Base-by-base conservation (phyloP, 2,888 invertebrate genomes). In the Drosophila austrosaltans region DNA sequence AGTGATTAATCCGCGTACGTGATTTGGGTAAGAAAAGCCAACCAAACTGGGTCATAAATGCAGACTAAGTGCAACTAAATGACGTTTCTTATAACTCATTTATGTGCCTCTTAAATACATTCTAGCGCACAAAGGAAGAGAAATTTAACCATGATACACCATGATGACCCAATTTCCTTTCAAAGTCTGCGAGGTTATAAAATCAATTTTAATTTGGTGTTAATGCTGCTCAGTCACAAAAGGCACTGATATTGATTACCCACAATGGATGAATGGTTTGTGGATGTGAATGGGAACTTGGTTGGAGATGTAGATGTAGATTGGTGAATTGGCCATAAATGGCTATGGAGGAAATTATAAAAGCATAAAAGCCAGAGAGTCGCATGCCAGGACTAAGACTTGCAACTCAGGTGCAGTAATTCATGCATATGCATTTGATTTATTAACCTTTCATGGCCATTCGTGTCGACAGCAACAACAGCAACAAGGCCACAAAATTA, bases 381-480 rank as follows among this genome's bases (percentile, higher is more conserved):
- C 71, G 76, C 76, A 75, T 62, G 57, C 69, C 71, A 65, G 69
- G 75, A 75, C 66, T 64, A 59, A 62, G 66, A 69, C 66, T 64
- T 12, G 44, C 25, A 22, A n/a, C 75, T 83, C 81, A 86, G 81
- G 87, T 82, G 82, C 86, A 86, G 76, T 66, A 66, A 81, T 68
- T 75, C 80, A 78, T 82, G 87, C 85, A 83, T 79, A 83, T 87
- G 80, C 82, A 89, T 89, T 89, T 85, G 89, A 85, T 85, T 89
- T 85, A 85, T 85, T 87, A 89, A 85, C 85, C 89, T 87, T 85
- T 85, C 89, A 76, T 85, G 82, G 88, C 89, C 85, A 86, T 87
- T 83, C 83, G 83, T 83, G 83, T 88, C 89, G 89, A 82, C 82
- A 72, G 75, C 78, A 78, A 87, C 79, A 84, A 75, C 81, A 77